These are phyloP conservation scores for Dione vanillae DNA, from an alignment of 2,888 invertebrate species.

Conservation along the genomic window DNA sequence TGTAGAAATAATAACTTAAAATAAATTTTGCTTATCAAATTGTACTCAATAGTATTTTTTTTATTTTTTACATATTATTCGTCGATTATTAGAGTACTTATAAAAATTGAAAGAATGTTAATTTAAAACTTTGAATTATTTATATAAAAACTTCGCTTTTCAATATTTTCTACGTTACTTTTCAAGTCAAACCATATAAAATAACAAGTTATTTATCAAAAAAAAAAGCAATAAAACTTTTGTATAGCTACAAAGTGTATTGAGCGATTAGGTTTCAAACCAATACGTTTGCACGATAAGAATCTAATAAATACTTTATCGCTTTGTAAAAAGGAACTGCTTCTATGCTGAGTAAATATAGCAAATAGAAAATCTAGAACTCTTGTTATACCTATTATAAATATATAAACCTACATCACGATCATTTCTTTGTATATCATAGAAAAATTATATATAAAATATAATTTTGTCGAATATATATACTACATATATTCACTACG, in stretches of 20 bases:
- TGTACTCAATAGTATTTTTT: too few species aligned
- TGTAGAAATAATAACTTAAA: too few species aligned
- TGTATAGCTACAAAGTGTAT: slow-evolving; percentile 8
- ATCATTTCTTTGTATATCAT: not conserved
- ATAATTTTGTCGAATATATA: too few species aligned
- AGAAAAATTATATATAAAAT: too few species aligned
- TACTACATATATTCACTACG: too few species aligned
- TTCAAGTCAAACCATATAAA: not conserved
- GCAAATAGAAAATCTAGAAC: not conserved
- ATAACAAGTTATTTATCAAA: not conserved
- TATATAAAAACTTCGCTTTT: not conserved
- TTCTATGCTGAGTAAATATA: not conserved
- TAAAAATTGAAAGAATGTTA: too few species aligned
- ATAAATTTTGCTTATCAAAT: too few species aligned
- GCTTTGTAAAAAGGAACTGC: slow-evolving; percentile 37
- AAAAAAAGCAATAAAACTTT: slow-evolving; percentile 20
- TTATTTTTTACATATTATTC: too few species aligned
- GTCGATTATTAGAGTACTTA: too few species aligned
- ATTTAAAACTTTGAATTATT: not conserved
- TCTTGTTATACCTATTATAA: not conserved
- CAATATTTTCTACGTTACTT: not conserved
- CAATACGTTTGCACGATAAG: slow-evolving; percentile 59
- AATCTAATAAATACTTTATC: slow-evolving; percentile 66
- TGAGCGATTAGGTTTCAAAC: slow-evolving; percentile 32
- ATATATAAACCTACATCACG: not conserved